These are phyloP conservation scores for Coreoperca whiteheadi DNA, from an alignment of 2,113 vertebrate species.

Conservation along the genomic window DNA sequence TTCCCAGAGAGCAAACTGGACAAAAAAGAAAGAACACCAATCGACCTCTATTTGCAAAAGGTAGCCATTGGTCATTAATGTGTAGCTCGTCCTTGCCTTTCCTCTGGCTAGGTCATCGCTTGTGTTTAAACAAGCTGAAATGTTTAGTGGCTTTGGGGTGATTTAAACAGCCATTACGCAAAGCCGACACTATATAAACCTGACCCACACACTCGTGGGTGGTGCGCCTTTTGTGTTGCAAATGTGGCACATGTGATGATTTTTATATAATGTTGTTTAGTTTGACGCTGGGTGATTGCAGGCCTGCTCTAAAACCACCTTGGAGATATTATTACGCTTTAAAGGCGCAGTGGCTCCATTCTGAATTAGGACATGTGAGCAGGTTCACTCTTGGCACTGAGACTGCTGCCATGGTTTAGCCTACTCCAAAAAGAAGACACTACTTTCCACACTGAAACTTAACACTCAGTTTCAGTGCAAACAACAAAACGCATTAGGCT, in stretches of 20 bases:
- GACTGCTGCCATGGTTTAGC: not conserved
- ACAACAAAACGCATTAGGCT: not conserved
- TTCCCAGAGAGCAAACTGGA: conserved; percentile 15
- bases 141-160: conserved; percentile 57
- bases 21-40: not conserved
- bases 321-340: conserved; percentile 82
- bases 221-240: conserved; percentile 27
- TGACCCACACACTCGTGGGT: conserved; percentile 11
- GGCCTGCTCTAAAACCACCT: conserved; percentile 78
- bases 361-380: conserved; percentile 71
- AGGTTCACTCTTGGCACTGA: conserved; percentile 61
- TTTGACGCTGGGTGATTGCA: conserved; percentile 64
- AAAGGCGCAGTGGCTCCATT: conserved; percentile 82
- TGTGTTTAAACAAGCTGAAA: conserved; percentile 66
- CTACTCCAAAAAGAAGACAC: conserved; percentile 1
- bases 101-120: conserved; percentile 80
- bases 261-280: conserved; percentile 59
- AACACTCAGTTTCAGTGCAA: not conserved
- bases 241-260: conserved; percentile 11
- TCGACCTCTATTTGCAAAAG: conserved; percentile 46
- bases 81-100: conserved; percentile 81
- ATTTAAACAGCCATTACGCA: conserved; percentile 68
- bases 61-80: conserved; percentile 65
- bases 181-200: conserved; percentile 43
- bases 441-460: conserved; percentile 1